These are phyloP conservation scores for Ictalurus furcatus DNA, from an alignment of 2,113 vertebrate species.

Conservation along the genomic window DNA sequence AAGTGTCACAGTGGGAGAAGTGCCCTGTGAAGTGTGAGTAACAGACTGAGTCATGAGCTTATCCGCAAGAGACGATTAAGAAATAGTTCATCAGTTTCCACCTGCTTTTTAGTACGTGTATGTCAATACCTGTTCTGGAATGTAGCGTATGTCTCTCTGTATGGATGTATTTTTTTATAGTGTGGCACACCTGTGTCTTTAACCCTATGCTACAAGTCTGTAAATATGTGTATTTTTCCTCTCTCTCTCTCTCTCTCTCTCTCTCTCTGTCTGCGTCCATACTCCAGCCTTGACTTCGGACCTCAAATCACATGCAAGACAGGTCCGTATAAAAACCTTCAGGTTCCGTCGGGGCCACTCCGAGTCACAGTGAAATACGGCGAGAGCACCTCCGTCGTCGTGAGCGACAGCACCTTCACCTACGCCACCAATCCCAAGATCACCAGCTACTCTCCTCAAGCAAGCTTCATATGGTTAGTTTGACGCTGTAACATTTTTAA, in stretches of 20 bases:
- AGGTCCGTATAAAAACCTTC: constrained; percentile 65
- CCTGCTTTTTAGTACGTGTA: not conserved
- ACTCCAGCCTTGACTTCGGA: constrained; percentile 79
- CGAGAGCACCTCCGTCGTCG: constrained; percentile 58
- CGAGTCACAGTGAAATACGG: constrained; percentile 76
- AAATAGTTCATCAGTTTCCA: not conserved
- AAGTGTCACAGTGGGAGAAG: constrained; percentile 70
- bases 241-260: not conserved
- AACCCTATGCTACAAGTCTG: not conserved
- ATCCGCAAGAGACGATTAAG: not conserved
- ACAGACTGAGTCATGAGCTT: not conserved
- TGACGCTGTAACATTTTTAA: not conserved
- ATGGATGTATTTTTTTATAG: not conserved
- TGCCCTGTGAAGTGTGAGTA: constrained; percentile 86
- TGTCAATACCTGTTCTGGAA: not conserved
- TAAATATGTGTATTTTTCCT: not conserved
- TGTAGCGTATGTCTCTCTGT: not conserved
- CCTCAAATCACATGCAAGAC: constrained; percentile 78
- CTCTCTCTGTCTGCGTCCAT: not conserved
- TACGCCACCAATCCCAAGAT: constrained; percentile 86
- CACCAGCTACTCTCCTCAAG: constrained; percentile 69
- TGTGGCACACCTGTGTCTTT: not conserved
- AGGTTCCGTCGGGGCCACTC: constrained; percentile 48
- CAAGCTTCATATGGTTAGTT: constrained; percentile 87
- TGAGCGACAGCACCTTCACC: constrained; percentile 54